Evolutionary conservation across 2,113 vertebrate species (phyloP).

Genomic region (Platysternon megacephalum): DNA sequence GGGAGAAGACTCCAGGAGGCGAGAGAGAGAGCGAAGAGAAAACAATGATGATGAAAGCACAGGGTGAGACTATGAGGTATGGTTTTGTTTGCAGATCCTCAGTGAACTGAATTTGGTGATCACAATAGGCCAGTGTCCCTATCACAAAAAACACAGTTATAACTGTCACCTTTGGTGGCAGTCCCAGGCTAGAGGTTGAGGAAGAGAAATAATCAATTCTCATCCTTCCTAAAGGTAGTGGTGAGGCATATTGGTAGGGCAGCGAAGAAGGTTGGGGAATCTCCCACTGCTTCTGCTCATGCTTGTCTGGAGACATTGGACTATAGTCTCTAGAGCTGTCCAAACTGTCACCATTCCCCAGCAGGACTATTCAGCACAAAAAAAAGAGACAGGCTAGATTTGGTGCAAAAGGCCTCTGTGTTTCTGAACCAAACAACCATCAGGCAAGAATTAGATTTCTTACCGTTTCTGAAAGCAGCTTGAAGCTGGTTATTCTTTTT

Average conservation of each 20-base stretch:
- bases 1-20: background rate
- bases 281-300: background rate
- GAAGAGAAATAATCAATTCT: background rate
- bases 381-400: accelerated
- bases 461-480: background rate
- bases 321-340: accelerated
- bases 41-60: background rate
- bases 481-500: background rate
- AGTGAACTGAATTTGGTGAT: background rate
- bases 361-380: accelerated
- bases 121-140: background rate
- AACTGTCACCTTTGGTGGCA: background rate
- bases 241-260: background rate
- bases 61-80: background rate
- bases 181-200: background rate
- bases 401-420: background rate
- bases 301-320: accelerated
- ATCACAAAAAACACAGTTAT: background rate
- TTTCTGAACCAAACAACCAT: background rate
- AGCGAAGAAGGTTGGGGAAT: background rate
- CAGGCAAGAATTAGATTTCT: constrained; percentile 19
- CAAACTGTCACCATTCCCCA: accelerated
- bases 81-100: background rate
- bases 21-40: background rate
- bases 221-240: background rate